Base-by-base conservation (phyloP, 2,888 invertebrate genomes). In the Nomada hirtipes region DNA sequence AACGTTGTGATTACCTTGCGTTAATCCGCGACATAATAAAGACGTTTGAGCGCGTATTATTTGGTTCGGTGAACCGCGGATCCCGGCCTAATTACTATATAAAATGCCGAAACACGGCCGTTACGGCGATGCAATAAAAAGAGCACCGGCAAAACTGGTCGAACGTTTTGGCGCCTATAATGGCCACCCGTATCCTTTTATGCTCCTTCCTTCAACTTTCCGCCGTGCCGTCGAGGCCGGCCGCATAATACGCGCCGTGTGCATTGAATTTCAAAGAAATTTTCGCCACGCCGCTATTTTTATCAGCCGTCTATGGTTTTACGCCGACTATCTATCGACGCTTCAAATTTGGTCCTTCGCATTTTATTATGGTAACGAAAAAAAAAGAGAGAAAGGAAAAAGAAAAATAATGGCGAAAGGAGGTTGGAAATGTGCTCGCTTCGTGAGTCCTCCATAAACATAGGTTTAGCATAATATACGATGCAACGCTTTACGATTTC, bases 11-110 rank as follows among this genome's bases (percentile, higher is more conserved):
- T 92, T 91, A 92, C 86, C 89, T 71, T 79, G 76, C 86, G 84
- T 89, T 89, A 89, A 91, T 91, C 86, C 89, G 83, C 79, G 84
- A 89, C 86, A 88, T 92, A 92, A 92, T 92, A 90, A 90, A 92
- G 92, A 91, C 87, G 91, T 92, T 92, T 84, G 83, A 84, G 75
- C 77, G 78, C 77, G 84, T 86, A 88, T 90, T 90, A 88, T 82
- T 80, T 79, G 84, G 76, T 76, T 84, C 79, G 83, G 81, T 89
- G 88, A 89, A 82, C 81, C 76, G 77, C 85, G 82, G 85, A 85
- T 86, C 76, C 82, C 75, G 71, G 68, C 90, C 89, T 92, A 92
- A 92, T 92, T 92, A 90, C 90, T 90, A 85, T 86, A 90, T 90
- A 91, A 91, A 92, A 89, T 78, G 80, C 83, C 79, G 63, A 86